Base-by-base conservation (phyloP, 2,797 vertebrate species). In the Tarsius wallacei region DNA sequence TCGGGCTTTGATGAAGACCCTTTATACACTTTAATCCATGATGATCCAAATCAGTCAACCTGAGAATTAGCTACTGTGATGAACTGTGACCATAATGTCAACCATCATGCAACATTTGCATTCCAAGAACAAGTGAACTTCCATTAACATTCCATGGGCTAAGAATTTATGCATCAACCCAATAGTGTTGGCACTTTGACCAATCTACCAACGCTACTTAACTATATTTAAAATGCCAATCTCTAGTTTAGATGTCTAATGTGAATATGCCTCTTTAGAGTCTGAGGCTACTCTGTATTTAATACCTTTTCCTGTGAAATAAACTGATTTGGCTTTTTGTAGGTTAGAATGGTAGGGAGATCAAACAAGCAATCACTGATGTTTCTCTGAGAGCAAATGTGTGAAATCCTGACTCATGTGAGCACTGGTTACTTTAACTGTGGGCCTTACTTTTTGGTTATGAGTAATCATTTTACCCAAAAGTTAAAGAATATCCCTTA, bases 401-500 rank as follows among this genome's bases (percentile, higher is more conserved):
- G 55, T 73, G 74, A 94, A 94, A 64, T 78, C 59, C 73, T 95
- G 64, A 95, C 83, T 91, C 82, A 82, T 57, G 26, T 68, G 17
- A 80, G 24, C 22, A 83, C 49, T 82, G 47, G 33, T 92, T 94
- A 90, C 47, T 93, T 85, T 89, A 96, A 97, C 64, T 84, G 59
- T 28, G 17, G 47, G 74, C 53, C 89, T 89, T 95, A 59, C 14
- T 70, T 96, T 96, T 77, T 91, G 64, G 70, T 66, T 93, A 82
- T 93, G 93, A 95, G 87, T 64, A 92, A 83, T 91, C 95, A 28
- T 86, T 95, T 97, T 83, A 91, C 88, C 31, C 85, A 47, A 89
- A 97, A 96, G 86, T 89, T 83, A 87, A 85, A 87, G 87, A 83
- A 93, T 73, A 86, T 61, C 91, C 94, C 97, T 94, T 98, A 96